Evolutionary conservation across 2,113 vertebrate genomes (phyloP).

Genomic region (Anolis sagrei): DNA sequence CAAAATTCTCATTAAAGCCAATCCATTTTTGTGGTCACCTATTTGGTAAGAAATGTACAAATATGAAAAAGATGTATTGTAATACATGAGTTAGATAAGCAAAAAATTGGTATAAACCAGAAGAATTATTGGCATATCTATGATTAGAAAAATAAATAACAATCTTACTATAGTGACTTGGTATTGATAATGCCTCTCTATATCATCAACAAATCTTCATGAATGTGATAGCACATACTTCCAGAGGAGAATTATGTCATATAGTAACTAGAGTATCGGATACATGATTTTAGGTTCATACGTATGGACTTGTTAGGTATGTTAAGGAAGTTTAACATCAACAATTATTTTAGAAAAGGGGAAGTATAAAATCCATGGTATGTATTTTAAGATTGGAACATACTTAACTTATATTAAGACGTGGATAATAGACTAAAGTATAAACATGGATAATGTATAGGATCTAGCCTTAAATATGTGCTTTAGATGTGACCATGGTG

Average conservation of each 20-base stretch:
- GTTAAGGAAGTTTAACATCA: background rate
- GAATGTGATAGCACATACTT: slow-evolving; percentile 4
- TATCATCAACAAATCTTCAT: slow-evolving; percentile 9
- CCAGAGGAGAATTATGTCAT: background rate
- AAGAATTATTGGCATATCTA: background rate
- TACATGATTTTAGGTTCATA: background rate
- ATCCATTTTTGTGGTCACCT: slow-evolving; percentile 5
- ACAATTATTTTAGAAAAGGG: background rate
- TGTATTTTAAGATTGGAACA: background rate
- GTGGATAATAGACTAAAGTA: no score
- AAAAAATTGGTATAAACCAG: background rate
- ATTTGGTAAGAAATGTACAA: slow-evolving; percentile 25
- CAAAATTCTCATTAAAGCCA: slow-evolving; percentile 38
- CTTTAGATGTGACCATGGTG: background rate
- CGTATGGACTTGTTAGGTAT: background rate
- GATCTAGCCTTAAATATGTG: background rate
- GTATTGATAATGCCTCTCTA: no score
- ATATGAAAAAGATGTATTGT: slow-evolving; percentile 14
- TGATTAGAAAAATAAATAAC: background rate
- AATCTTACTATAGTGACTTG: no score
- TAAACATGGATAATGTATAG: background rate
- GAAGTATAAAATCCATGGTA: background rate
- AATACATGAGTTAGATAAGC: no score
- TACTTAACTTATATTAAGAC: background rate
- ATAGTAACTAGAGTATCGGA: slow-evolving; percentile 11